A percentile compares a stretch with the other conserved stretches of the same genome.
These are phyloP conservation scores for Andinoacara biseriatus DNA, from an alignment of 2,113 vertebrate genomes.

Conservation along the genomic window DNA sequence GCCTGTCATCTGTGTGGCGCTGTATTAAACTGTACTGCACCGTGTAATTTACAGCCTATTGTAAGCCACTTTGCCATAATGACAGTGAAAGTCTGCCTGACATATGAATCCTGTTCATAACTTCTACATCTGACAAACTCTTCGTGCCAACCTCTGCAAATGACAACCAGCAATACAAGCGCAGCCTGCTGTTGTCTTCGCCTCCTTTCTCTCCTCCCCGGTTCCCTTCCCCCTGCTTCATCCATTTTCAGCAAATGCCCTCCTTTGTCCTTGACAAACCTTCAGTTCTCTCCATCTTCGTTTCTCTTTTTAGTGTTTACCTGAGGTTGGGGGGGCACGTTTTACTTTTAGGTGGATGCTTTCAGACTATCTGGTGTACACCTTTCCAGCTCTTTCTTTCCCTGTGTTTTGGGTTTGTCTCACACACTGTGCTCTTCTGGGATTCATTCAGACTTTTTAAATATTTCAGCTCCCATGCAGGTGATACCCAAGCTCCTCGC, in stretches of 20 bases:
- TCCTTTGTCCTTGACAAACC: constrained; percentile 55
- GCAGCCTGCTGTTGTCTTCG: neutral
- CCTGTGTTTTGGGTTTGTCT: constrained; percentile 26
- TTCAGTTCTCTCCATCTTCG: neutral
- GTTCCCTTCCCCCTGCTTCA: constrained; percentile 20
- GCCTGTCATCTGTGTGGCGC: constrained; percentile 22
- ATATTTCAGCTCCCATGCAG: constrained; percentile 51
- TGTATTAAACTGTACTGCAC: constrained; percentile 40
- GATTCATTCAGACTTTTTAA: constrained; percentile 28
- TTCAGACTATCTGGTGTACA: neutral
- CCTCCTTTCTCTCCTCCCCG: neutral
- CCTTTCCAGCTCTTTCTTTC: neutral
- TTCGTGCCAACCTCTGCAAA: constrained; percentile 7
- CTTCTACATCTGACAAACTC: constrained; percentile 21
- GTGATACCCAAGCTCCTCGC: neutral
- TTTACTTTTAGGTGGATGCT: constrained; percentile 19
- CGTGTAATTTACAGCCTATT: constrained; percentile 48
- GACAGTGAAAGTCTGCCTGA: constrained; percentile 37
- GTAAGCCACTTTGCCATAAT: constrained; percentile 26
- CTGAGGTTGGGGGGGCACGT: neutral
- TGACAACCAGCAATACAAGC: constrained; percentile 29
- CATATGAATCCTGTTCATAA: constrained; percentile 29
- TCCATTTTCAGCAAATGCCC: constrained; percentile 39
- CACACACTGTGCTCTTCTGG: constrained; percentile 12
- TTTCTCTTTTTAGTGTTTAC: constrained; percentile 36